phyloP scores from a whole-genome alignment of 2,113 vertebrate genomes.

The Glareola pratincola region DNA sequence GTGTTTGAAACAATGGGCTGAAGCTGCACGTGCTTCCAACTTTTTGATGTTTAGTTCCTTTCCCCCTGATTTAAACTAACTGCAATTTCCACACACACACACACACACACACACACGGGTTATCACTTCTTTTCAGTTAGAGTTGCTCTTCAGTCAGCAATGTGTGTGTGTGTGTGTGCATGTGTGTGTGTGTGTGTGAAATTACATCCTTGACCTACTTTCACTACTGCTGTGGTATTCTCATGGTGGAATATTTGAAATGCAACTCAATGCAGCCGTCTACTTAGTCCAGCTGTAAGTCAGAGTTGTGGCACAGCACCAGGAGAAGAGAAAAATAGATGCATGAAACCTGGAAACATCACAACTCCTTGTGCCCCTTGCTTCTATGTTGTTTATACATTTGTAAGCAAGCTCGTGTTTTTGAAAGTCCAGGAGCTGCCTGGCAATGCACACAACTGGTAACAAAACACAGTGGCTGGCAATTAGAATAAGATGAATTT shows the following conservation, averaged over 20 bases:
- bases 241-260: background rate
- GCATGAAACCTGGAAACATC: background rate
- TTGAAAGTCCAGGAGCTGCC: background rate
- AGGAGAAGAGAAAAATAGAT: background rate
- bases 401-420: background rate
- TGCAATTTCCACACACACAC: background rate
- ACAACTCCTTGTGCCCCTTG: background rate
- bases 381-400: background rate
- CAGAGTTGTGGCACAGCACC: background rate
- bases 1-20: constrained; percentile 20
- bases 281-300: background rate
- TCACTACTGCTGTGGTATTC: background rate
- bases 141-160: background rate
- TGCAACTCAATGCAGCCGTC: background rate
- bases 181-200: background rate
- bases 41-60: constrained; percentile 19
- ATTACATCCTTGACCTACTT: background rate
- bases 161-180: background rate
- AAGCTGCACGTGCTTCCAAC: background rate
- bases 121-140: background rate
- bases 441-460: background rate
- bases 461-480: background rate
- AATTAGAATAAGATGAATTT: background rate
- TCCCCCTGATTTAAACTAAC: background rate
- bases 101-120: too few species aligned